Base-by-base conservation (phyloP, 2,888 invertebrate species). In the Himalopsyche anomala region DNA sequence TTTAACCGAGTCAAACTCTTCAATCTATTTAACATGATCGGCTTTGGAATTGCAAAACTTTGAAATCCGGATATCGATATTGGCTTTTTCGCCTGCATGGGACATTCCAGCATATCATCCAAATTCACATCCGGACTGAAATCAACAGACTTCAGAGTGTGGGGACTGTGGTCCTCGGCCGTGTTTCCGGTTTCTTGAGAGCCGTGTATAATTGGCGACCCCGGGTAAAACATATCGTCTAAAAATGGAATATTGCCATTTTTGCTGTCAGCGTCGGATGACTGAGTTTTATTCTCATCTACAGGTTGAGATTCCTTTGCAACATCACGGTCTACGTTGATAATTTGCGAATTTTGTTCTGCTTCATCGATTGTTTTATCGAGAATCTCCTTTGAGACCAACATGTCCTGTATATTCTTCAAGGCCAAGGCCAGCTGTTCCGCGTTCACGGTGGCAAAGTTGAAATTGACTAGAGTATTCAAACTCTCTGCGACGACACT, bases 21-120 rank as follows among this genome's bases (percentile, higher is more conserved):
- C 89, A 93, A 91, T 89, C 92, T 91, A 90, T 92, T 93, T 88
- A 93, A 90, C 89, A 93, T 89, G 81, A 93, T 92, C 28, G 93
- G 93, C 90, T 93, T 93, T 12, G 93, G 93, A 93, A 88, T 90
- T 40, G 93, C 93, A 87, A 93, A 93, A 89, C 93, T 93, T 91
- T 93, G 93, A 89, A 93, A 93, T 89, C 91, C 92, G 36, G 93
- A 93, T 90, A 93, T 92, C 69, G 93, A 91, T 42, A 84, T 79
- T 4, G 87, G 83, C 80, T 83, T 85, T 5, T 28, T 51, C 62
- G 8, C 19, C 62, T 19, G 62, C 17, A 9, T 62, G 3, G 62
- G 62, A 28, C 62, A 45, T n/a, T 90, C 90, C 38, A 91, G 90
- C 54, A 90, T 87, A 79, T 89, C 90, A 86, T 91, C 91, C 36